Percentiles rank a stretch among this genome's conserved stretches.
Evolutionary conservation across 2,797 vertebrate genomes (phyloP).

Genomic region (Sebastes variabilis): DNA sequence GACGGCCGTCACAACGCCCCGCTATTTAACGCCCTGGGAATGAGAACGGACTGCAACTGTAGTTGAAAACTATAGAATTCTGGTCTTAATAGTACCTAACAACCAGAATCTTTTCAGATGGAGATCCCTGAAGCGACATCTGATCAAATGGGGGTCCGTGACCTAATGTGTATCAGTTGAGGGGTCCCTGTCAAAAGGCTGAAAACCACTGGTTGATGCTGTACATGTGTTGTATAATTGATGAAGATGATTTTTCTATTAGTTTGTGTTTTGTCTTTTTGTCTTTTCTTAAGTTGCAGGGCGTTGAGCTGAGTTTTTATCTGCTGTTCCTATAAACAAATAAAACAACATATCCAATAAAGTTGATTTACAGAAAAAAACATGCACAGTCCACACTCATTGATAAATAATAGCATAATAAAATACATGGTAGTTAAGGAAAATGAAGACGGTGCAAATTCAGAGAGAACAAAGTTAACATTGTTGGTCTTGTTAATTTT

Average conservation of each 20-base stretch:
- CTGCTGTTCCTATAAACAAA: neutral
- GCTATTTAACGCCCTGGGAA: no score
- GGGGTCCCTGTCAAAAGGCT: no score
- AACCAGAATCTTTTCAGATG: neutral
- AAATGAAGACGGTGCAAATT: neutral
- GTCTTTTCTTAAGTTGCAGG: neutral
- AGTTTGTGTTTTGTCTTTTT: neutral
- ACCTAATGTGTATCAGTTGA: no score
- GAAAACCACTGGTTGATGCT: no score
- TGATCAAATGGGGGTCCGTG: neutral
- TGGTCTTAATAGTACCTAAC: neutral
- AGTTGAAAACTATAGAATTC: neutral
- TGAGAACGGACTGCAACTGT: neutral
- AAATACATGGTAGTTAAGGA: neutral
- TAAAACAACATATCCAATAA: neutral
- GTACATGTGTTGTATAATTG: neutral
- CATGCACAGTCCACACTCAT: neutral
- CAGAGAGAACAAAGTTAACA: neutral
- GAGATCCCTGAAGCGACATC: no score
- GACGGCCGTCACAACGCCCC: no score
- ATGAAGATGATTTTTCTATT: neutral
- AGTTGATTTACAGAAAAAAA: neutral
- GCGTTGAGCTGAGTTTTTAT: neutral
- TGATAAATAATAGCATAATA: neutral
- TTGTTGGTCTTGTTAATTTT: conserved; percentile 11